Conservation (phyloP, 2,797 vertebrate species). For the Leptatherina wallacei region DNA sequence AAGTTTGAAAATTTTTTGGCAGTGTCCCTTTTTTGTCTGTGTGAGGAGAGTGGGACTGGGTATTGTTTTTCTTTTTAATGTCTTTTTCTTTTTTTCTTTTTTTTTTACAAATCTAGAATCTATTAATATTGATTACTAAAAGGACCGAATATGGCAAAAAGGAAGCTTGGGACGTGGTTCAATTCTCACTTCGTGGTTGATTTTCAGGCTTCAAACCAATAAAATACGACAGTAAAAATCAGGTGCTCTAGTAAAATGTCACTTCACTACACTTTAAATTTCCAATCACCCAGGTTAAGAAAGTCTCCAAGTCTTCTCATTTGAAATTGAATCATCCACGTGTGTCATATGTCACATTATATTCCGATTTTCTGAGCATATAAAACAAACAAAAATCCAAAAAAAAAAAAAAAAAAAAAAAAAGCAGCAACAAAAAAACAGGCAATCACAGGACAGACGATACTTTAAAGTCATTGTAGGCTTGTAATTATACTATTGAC, state of each 20-base stretch:
- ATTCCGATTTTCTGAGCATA: background rate
- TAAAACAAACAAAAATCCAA: background rate
- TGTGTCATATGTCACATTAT: background rate
- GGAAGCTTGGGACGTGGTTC: constrained; percentile 6
- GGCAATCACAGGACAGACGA: no score
- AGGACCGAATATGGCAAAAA: constrained; percentile 28
- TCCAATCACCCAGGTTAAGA: background rate
- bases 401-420: background rate
- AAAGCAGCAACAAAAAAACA: no score
- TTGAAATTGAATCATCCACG: background rate
- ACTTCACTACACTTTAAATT: background rate
- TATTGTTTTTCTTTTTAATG: no score
- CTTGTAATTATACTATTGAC: background rate
- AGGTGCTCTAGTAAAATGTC: background rate
- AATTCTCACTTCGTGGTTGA: constrained; percentile 20
- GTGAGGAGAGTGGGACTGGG: constrained; percentile 1
- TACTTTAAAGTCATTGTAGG: no score
- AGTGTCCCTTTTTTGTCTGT: constrained; percentile 44
- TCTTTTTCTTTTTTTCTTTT: constrained; percentile 53
- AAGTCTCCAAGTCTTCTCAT: background rate
- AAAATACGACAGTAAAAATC: constrained; percentile 22
- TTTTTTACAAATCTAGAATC: constrained; percentile 42
- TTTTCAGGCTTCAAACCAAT: background rate
- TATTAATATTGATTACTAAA: constrained; percentile 59
- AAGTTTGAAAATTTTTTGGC: constrained; percentile 82